phyloP scores from a whole-genome alignment of 2,888 invertebrate species.

The Sinotaia quadrata region DNA sequence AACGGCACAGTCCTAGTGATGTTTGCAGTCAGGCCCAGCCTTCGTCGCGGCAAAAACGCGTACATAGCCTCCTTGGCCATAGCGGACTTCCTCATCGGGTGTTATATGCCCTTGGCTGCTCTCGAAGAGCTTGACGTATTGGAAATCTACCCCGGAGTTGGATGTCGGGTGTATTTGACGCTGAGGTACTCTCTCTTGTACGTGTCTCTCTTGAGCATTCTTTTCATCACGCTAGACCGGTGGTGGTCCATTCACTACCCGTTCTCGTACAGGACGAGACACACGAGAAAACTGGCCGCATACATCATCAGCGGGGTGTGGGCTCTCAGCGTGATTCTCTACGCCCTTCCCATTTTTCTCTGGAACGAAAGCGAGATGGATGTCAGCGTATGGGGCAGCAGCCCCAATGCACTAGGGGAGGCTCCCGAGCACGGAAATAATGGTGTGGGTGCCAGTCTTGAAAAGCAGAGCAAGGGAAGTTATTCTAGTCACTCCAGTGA shows the following conservation, averaged over 20 bases:
- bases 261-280: constrained; percentile 57
- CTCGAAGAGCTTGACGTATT: constrained; percentile 47
- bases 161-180: constrained; percentile 49
- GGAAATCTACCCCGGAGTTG: constrained; percentile 39
- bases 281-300: constrained; percentile 51
- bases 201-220: constrained; percentile 58
- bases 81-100: constrained; percentile 58
- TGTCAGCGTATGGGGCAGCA: too few relatives aligned
- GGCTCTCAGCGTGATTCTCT: constrained; percentile 52
- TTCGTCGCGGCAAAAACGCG: constrained; percentile 58
- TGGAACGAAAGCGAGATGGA: constrained; percentile 39
- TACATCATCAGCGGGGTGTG: constrained; percentile 48
- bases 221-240: constrained; percentile 59
- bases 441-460: background rate
- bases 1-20: constrained; percentile 58
- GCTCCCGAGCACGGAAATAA: background rate
- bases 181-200: constrained; percentile 50
- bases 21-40: constrained; percentile 47
- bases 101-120: constrained; percentile 54
- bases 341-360: constrained; percentile 51
- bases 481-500: background rate
- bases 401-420: background rate
- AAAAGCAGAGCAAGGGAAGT: background rate
- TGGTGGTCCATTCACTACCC: constrained; percentile 65
- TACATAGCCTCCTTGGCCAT: constrained; percentile 61